Conservation (phyloP, 2,113 vertebrate genomes). For the Myotis brandtii region DNA sequence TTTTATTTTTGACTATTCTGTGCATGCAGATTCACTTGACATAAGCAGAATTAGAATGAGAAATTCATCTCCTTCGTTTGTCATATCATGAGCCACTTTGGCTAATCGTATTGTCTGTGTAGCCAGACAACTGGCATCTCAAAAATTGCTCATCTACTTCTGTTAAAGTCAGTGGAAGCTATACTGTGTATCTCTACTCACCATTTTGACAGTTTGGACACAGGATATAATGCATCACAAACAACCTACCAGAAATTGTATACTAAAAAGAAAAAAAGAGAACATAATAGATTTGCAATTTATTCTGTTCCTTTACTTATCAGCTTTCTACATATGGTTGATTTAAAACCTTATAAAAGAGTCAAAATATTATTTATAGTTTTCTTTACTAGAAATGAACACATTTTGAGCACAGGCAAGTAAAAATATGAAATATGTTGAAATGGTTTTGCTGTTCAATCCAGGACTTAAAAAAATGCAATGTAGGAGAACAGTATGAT, state of each 20-base stretch:
- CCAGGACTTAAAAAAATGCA: neutral
- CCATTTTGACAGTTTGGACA: constrained; percentile 42
- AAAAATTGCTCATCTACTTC: neutral
- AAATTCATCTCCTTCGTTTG: neutral
- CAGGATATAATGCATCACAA: constrained; percentile 38
- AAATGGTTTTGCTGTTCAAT: neutral
- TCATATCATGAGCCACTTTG: neutral
- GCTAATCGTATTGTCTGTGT: neutral
- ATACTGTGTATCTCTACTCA: neutral
- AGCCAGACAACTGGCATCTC: neutral
- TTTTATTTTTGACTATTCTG: neutral
- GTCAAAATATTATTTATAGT: constrained; percentile 52
- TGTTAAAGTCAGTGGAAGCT: constrained; percentile 22
- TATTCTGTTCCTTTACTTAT: constrained; percentile 56
- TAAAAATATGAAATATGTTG: constrained; percentile 45
- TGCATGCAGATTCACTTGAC: neutral
- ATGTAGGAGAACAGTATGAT: neutral
- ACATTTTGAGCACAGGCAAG: neutral
- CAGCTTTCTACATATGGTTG: constrained; percentile 58
- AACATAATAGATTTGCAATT: constrained; percentile 36
- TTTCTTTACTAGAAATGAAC: constrained; percentile 48
- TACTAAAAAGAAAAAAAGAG: neutral
- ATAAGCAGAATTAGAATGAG: neutral
- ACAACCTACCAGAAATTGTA: constrained; percentile 15
- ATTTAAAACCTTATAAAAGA: constrained; percentile 61